Base-by-base conservation (phyloP, 2,797 vertebrate species). In the Lycodopsis pacificus region DNA sequence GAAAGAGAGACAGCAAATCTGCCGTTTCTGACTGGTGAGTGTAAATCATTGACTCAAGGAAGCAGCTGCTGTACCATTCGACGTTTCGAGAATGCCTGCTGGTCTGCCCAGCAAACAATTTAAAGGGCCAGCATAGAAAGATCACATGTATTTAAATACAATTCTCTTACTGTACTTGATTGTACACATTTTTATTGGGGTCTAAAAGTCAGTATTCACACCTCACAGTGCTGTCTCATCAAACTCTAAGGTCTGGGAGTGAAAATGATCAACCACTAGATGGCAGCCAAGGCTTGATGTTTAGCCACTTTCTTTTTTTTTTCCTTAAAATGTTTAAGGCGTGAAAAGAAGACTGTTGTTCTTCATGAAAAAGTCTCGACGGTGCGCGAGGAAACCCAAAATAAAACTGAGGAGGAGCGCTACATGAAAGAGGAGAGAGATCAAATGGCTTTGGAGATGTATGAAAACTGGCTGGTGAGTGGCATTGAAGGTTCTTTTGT, bases 391-490 rank as follows among this genome's bases (percentile, higher is more conserved):
- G 94, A 96, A 84, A 91, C 91, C 58, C 90, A 79, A 91, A 83
- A 69, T 25, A 95, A 95, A 73, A 91, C 87, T 67, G 93, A 96
- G 86, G 94, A 97, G 66, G 92, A 96, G 66, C 90, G 72, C 65
- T 94, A 94, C 63, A 87, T 96, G 80, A 97, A 95, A 74, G 95
- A 97, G 69, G 95, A 97, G 83, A 95, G 93, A 86, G 96, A 96
- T 38, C 95, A 95, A 90, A 94, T 89, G 85, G 97, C 97, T 38
- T 63, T 97, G 65, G 95, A 97, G 72, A 93, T 93, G 81, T 99
- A 98, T 86, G 96, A 97, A 77, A 94, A 89, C 73, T 99, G 98
- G 98, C 94, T 99, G 96, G 98, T 99, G 94, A 87, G 2, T n/a
- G 6, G 2, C 44, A 19, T 34, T 4, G 17, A 46, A 34, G 7